Base-by-base conservation (phyloP, 2,113 vertebrate genomes). In the Otus sunia region DNA sequence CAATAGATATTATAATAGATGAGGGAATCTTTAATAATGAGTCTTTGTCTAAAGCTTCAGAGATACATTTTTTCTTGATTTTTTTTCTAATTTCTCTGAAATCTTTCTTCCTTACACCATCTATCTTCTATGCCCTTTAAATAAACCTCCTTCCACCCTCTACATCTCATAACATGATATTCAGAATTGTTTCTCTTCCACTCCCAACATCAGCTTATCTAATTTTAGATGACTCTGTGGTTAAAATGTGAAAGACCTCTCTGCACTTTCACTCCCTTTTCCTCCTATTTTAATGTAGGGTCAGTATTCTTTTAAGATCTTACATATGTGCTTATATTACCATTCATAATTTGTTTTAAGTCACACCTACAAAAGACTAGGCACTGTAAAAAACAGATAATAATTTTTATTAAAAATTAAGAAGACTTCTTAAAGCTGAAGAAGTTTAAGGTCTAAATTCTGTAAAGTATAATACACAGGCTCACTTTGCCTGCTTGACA, bases 151-250 rank as follows among this genome's bases (percentile, higher is more conserved):
- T 89, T 85, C n/a, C 10, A 66, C 22, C 9, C 8, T 62, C n/a
- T 62, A 15, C 2, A 15, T 36, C 36, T 81, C 12, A 34, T 69
- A n/a, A 76, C 5, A 32, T 36, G 45, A 64, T 79, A 36, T 75
- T 55, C 50, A 87, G 39, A 56, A 22, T 55, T 55, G 9, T 13
- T 72, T 59, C 5, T 79, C 30, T 72, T 90, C n/a, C 12, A 67
- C 8, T 91, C n/a, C 16, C 5, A 75, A 0, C 1, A 3, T 37
- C 60, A 92, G 4, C 3, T 0, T 41, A 45, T 17, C 18, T 50
- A 81, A 78, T 72, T 88, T 80, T 82, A 89, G 34, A 32, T 43
- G 0, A 72, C 16, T 81, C 37, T 59, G 8, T 56, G 10, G 10
- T 17, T 88, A 79, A 91, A 88, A 72, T 32, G 6, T 29, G 7